These are phyloP conservation scores for Melanotaenia nigrans DNA, from an alignment of 2,797 vertebrate species.

Conservation along the genomic window DNA sequence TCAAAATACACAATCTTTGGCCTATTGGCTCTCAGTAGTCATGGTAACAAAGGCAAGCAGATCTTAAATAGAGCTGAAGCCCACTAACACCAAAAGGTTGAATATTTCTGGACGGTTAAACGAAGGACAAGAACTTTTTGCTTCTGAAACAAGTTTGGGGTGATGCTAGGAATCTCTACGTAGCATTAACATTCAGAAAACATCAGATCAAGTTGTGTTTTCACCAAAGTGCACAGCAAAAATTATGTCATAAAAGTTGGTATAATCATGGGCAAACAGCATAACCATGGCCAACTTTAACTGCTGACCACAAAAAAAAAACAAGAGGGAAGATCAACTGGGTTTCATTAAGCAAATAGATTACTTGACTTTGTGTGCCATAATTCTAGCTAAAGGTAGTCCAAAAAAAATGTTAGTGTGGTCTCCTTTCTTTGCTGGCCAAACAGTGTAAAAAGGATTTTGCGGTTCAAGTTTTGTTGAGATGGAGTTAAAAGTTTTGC, in stretches of 20 bases:
- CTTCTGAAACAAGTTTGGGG: background rate
- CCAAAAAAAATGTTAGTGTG: background rate
- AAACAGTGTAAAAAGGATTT: background rate
- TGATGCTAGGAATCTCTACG: slow-evolving; percentile 21
- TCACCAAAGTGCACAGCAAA: slow-evolving; percentile 1
- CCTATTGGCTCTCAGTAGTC: background rate
- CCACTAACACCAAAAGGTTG: background rate
- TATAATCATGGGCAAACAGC: background rate
- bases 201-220: background rate
- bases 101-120: slow-evolving; percentile 49
- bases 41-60: slow-evolving; percentile 9
- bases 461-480: too few species aligned
- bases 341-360: background rate
- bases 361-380: background rate
- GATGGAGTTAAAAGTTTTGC: too few species aligned
- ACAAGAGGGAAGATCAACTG: background rate
- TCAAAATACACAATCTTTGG: background rate
- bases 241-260: background rate
- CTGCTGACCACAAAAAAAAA: background rate
- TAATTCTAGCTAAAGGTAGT: background rate
- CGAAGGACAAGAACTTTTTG: background rate
- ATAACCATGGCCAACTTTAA: background rate
- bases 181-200: slow-evolving; percentile 42
- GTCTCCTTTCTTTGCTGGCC: background rate
- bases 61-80: background rate